phyloP scores from a whole-genome alignment of 2,888 invertebrate species.

The Patella ulyssiponensis region DNA sequence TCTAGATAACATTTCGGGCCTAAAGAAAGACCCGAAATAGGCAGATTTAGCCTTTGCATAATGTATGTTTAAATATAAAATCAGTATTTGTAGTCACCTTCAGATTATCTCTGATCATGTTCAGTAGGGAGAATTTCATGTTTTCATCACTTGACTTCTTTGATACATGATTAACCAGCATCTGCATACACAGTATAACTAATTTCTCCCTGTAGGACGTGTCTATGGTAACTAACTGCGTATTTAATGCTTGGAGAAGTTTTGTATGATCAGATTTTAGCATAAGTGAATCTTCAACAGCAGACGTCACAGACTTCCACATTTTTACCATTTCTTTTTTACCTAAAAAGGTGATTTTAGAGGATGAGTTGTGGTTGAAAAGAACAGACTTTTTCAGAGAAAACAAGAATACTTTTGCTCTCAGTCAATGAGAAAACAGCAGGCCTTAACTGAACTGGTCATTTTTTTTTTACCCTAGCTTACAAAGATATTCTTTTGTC shows the following conservation, averaged over 20 bases:
- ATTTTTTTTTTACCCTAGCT: no score
- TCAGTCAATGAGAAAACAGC: no score
- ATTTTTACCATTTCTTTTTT: conserved; percentile 15
- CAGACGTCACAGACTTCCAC: background rate
- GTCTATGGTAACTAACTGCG: background rate
- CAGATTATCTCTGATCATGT: background rate
- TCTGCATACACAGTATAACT: background rate
- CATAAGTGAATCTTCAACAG: background rate
- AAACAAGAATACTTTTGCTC: no score
- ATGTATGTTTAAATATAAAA: no score
- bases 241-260: background rate
- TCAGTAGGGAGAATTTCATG: background rate
- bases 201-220: background rate
- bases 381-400: no score
- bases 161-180: background rate
- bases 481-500: no score
- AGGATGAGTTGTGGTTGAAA: no score
- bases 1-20: no score
- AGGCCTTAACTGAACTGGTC: no score
- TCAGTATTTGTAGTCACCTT: background rate
- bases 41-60: no score
- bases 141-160: background rate
- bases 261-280: background rate
- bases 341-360: background rate
- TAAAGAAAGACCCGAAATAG: no score